Evolutionary conservation across 1,140 invertebrate species (phyloP).

Genomic region (Papilio polytes): DNA sequence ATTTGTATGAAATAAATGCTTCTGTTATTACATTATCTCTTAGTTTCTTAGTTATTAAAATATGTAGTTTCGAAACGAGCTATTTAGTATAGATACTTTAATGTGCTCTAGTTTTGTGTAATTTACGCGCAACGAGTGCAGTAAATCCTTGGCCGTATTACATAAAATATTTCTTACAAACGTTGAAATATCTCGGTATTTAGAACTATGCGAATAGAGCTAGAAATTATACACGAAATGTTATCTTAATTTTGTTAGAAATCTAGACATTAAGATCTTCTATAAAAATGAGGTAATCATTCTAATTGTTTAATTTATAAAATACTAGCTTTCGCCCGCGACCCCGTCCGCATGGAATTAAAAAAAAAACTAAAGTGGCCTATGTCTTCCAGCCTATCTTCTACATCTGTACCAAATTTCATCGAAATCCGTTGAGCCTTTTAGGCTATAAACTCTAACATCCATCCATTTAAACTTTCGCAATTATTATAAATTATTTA

Average conservation of each 20-base stretch:
- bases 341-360: too few species aligned
- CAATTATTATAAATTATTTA: too few species aligned
- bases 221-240: not conserved
- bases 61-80: not conserved
- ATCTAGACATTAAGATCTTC: not conserved
- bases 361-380: too few species aligned
- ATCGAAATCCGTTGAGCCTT: too few species aligned
- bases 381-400: too few species aligned
- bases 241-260: not conserved
- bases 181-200: slow-evolving; percentile 9
- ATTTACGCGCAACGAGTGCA: slow-evolving; percentile 14
- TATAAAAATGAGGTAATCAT: not conserved
- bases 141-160: slow-evolving; percentile 21
- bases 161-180: slow-evolving; percentile 23
- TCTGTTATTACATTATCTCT: slow-evolving; percentile 15
- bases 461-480: too few species aligned
- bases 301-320: not conserved
- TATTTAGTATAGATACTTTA: not conserved
- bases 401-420: too few species aligned
- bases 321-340: not conserved
- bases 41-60: not conserved
- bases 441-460: too few species aligned
- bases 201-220: not conserved
- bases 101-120: slow-evolving; percentile 9
- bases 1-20: not conserved